phyloP scores from a whole-genome alignment of 2,113 vertebrate genomes.

The Marmota flaviventris region DNA sequence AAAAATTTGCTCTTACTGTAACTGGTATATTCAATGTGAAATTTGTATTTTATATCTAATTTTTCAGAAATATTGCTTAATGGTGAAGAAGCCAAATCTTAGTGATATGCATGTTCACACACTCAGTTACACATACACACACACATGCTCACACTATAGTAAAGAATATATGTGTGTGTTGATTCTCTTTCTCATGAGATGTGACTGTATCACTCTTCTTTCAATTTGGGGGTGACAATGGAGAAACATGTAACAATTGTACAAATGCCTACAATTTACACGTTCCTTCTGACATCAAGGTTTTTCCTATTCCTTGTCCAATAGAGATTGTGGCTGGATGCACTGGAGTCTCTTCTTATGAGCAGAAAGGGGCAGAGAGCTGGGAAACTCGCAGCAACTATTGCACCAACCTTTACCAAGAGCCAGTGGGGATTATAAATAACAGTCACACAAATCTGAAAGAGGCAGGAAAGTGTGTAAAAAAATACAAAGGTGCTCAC shows the following conservation, averaged over 20 bases:
- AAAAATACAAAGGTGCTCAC: background rate
- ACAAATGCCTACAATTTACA: background rate
- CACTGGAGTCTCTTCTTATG: background rate
- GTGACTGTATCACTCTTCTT: background rate
- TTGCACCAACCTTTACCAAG: background rate
- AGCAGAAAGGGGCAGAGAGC: background rate
- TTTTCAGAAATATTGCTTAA: no score
- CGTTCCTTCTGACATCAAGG: background rate
- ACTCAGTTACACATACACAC: no score
- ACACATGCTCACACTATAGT: background rate
- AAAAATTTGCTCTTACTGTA: no score
- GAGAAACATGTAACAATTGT: background rate
- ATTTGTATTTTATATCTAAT: no score
- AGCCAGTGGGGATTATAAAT: background rate
- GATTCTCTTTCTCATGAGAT: background rate
- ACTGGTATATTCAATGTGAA: no score
- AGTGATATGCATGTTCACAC: no score
- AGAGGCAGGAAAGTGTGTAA: background rate
- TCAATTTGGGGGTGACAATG: background rate
- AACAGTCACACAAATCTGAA: rapidly evolving
- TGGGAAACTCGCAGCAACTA: background rate
- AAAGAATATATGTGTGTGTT: background rate
- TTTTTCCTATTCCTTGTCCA: background rate
- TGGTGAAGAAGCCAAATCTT: no score
- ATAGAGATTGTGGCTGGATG: background rate